A percentile compares a stretch with the other conserved stretches of the same genome.
These are phyloP conservation scores for Lamellibrachia luymesi DNA, from an alignment of 1,140 invertebrate genomes.

Conservation along the genomic window DNA sequence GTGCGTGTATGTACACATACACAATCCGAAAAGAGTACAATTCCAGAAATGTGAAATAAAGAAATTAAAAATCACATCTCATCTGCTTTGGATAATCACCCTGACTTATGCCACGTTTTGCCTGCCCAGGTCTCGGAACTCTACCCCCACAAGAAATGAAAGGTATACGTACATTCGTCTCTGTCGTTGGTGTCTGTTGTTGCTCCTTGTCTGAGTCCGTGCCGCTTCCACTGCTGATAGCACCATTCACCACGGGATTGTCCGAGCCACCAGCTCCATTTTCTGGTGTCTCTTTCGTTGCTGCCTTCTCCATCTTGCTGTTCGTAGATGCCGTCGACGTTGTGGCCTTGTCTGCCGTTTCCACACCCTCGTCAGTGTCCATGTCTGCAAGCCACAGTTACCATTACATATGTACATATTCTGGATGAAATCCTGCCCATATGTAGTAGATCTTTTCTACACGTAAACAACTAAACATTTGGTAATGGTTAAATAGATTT, in stretches of 20 bases:
- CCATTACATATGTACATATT: neutral
- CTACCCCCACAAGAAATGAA: neutral
- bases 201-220: conserved; percentile 28
- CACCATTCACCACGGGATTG: conserved; percentile 23
- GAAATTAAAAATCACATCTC: too few species aligned
- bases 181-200: conserved; percentile 23
- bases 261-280: neutral
- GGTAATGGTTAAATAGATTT: neutral
- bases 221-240: conserved; percentile 11
- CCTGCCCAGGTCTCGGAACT: too few species aligned
- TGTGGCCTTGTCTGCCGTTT: conserved; percentile 23
- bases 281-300: conserved; percentile 13
- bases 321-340: conserved; percentile 9
- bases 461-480: neutral
- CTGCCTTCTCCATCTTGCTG: conserved; percentile 3
- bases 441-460: neutral
- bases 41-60: neutral
- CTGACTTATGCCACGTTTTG: too few species aligned
- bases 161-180: neutral
- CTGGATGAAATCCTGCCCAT: neutral
- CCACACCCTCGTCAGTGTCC: conserved; percentile 39
- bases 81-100: too few species aligned
- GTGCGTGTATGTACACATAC: too few species aligned
- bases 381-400: conserved; percentile 29
- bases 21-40: neutral